Percentiles rank a stretch among this genome's conserved stretches.
Evolutionary conservation across 2,888 invertebrate genomes (phyloP).

Genomic region (Aradus depressus): DNA sequence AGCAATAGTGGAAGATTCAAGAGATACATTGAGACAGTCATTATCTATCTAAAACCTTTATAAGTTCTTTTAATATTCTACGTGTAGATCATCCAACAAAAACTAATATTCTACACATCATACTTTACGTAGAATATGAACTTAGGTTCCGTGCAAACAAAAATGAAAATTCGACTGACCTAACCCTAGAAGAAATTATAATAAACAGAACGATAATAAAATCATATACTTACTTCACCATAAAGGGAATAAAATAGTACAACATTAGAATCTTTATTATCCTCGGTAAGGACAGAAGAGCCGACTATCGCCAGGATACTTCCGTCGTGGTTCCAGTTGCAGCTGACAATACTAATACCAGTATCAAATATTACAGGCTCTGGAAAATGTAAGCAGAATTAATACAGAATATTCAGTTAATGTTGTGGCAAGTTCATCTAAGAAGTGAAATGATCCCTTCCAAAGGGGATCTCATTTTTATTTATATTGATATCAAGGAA

Average conservation of each 20-base stretch:
- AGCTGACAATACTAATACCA: slow-evolving; percentile 66
- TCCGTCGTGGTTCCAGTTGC: slow-evolving; percentile 90
- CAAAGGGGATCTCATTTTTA: too few relatives aligned
- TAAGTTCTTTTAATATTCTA: too few relatives aligned
- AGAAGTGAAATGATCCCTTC: too few relatives aligned
- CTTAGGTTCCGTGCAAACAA: neutral
- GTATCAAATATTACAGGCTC: slow-evolving; percentile 75
- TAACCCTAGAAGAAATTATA: too few relatives aligned
- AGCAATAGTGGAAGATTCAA: too few relatives aligned
- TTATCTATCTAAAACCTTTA: too few relatives aligned
- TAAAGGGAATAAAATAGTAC: slow-evolving; percentile 83
- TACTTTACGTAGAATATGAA: neutral
- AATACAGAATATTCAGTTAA: too few relatives aligned
- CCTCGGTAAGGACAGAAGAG: slow-evolving; percentile 43
- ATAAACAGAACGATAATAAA: neutral
- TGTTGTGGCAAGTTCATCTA: too few relatives aligned
- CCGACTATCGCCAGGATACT: slow-evolving; percentile 81
- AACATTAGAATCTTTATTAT: slow-evolving; percentile 58
- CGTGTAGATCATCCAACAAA: too few relatives aligned
- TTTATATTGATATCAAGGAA: too few relatives aligned
- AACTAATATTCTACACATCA: neutral
- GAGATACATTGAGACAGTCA: too few relatives aligned
- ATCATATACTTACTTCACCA: slow-evolving; percentile 54
- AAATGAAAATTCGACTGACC: neutral
- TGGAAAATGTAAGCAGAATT: too few relatives aligned